A percentile compares a stretch with the other conserved stretches of the same genome.
Evolutionary conservation across 1,140 invertebrate genomes (phyloP).

Genomic region (Melitaea cinxia): DNA sequence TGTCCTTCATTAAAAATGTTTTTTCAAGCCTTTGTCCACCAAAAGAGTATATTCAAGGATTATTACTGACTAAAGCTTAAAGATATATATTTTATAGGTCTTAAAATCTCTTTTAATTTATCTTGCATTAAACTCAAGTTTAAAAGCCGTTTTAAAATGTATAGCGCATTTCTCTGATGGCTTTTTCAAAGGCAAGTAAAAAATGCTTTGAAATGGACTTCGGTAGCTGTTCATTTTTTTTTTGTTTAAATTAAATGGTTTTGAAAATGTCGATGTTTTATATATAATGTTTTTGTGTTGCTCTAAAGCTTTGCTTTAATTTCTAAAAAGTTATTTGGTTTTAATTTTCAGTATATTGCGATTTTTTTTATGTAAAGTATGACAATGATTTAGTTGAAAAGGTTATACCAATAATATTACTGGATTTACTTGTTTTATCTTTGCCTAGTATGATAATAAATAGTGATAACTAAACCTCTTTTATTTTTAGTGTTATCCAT

Average conservation of each 20-base stretch:
- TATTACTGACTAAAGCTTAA: too few species aligned
- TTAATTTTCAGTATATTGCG: too few species aligned
- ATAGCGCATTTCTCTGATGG: constrained; percentile 26
- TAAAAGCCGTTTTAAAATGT: constrained; percentile 34
- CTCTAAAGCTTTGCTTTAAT: too few species aligned
- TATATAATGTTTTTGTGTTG: not conserved
- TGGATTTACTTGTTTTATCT: too few species aligned
- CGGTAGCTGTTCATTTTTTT: constrained; percentile 9
- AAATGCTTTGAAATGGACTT: constrained; percentile 13
- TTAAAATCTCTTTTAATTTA: constrained; percentile 20
- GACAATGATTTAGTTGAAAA: not conserved
- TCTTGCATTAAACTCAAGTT: constrained; percentile 32
- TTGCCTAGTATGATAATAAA: too few species aligned
- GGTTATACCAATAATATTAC: too few species aligned
- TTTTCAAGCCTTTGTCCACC: not conserved
- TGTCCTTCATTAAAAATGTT: too few species aligned
- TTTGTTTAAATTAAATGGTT: constrained; percentile 17
- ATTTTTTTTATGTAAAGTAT: not conserved
- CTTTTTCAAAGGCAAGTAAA: constrained; percentile 30
- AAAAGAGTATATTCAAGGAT: too few species aligned
- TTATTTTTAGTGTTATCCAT: too few species aligned
- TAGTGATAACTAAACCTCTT: too few species aligned
- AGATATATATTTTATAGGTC: constrained; percentile 1
- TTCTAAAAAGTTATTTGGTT: too few species aligned
- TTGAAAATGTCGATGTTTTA: not conserved